Base-by-base conservation (phyloP, 2,113 vertebrate genomes). In the Microcebus ravelobensis region DNA sequence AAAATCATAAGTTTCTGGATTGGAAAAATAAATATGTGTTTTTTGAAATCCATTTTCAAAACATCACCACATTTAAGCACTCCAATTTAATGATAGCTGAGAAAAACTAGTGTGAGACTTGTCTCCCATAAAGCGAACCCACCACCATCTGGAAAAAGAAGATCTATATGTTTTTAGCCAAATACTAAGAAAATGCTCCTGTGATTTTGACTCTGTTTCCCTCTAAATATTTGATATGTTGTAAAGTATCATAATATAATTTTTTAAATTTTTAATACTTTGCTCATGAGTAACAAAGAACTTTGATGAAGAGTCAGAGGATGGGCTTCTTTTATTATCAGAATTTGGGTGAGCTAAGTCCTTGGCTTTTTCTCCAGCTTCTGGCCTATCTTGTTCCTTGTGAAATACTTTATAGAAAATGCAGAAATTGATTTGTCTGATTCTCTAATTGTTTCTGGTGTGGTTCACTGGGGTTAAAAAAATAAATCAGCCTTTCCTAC, bases 41-140 rank as follows among this genome's bases (percentile, higher is more conserved):
- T n/a, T 96, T 85, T 85, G 21, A 95, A 95, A 96, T 82, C 57
- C 65, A 85, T 79, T 88, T 94, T 90, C 57, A 93, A 93, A 96
- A 87, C 87, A 91, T 91, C 79, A 29, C 94, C 96, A 36, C 95
- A 97, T 98, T 98, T 97, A 95, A 97, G 36, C 91, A 83, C 95
- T 93, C 68, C 96, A 96, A 23, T 86, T 86, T 96, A 96, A 95
- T 63, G 91, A 95, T 85, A 98, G 71, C 77, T 95, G 81, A 96
- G 82, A 93, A 95, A 96, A 94, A n/a, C 50, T 86, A 23, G 91
- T 96, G 93, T 89, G 95, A 97, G 94, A 97, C 89, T 85, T 80
- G 3, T 5, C 81, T 85, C 36, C 31, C 52, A 57, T 86, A 36
- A 95, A 93, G 15, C 87, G 36, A 90, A 65, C 77, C 67, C 21